Percentiles rank a stretch among this genome's conserved stretches.
phyloP scores from a whole-genome alignment of 2,888 invertebrate species.

The Scelioninae gen. 1 region DNA sequence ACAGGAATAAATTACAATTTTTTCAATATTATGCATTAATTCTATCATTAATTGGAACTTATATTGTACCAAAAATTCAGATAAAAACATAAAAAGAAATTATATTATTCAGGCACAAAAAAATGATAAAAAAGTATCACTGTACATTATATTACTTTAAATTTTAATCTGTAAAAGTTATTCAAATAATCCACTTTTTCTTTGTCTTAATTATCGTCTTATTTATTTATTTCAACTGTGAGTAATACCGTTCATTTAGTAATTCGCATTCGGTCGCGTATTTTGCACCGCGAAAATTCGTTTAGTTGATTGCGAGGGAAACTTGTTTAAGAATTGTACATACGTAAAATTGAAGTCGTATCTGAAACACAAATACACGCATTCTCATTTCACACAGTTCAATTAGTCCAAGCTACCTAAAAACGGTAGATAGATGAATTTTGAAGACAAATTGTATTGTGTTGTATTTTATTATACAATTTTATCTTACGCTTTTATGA shows the following conservation, averaged over 20 bases:
- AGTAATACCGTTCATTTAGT: background rate
- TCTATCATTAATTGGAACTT: too few species aligned
- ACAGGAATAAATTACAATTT: too few species aligned
- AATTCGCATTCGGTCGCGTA: background rate
- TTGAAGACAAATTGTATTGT: constrained; percentile 11
- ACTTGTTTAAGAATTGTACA: constrained; percentile 4
- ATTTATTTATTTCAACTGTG: background rate
- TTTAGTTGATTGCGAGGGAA: background rate
- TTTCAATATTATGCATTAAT: too few species aligned
- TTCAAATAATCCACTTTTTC: too few species aligned
- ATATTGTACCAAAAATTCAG: too few species aligned
- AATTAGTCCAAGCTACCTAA: constrained; percentile 29
- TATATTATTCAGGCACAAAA: too few species aligned
- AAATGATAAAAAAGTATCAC: too few species aligned
- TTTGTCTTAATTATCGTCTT: background rate
- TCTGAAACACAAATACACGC: constrained; percentile 37
- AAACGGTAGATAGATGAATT: constrained; percentile 30
- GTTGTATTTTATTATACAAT: constrained; percentile 3
- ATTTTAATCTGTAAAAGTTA: too few species aligned
- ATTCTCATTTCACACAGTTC: constrained; percentile 40
- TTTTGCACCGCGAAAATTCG: background rate
- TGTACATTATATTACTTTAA: too few species aligned
- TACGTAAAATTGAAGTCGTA: constrained; percentile 7
- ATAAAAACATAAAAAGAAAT: too few species aligned
- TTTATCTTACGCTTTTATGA: background rate